A percentile compares a stretch with the other conserved stretches of the same genome.
phyloP scores from a whole-genome alignment of 1,140 invertebrate species.

The Acyrthosiphon pisum region DNA sequence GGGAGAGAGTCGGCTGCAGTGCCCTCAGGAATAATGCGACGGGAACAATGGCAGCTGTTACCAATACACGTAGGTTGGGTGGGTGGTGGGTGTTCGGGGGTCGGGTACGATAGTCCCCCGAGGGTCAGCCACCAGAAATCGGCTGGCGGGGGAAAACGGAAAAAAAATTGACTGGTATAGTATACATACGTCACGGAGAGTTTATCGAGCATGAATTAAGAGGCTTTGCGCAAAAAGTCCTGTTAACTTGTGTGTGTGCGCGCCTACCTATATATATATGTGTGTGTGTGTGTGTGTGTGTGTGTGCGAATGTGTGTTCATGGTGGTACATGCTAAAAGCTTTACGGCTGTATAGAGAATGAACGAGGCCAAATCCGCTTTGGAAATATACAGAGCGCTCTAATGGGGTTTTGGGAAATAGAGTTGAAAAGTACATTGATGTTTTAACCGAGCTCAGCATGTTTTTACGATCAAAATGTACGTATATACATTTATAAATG shows the following conservation, averaged over 20 bases:
- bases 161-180: constrained; percentile 47
- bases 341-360: constrained; percentile 14
- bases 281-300: neutral
- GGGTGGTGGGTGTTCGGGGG: neutral
- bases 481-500: neutral
- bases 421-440: constrained; percentile 53
- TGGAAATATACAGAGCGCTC: constrained; percentile 30
- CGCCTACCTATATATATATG: constrained; percentile 10
- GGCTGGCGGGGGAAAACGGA: neutral
- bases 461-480: constrained; percentile 23
- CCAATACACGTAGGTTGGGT: neutral
- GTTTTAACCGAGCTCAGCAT: constrained; percentile 37
- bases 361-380: constrained; percentile 53
- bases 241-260: constrained; percentile 12
- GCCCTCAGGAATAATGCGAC: constrained; percentile 51
- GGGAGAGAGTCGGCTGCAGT: neutral
- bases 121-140: constrained; percentile 52
- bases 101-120: constrained; percentile 30
- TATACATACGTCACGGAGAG: neutral
- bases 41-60: constrained; percentile 57
- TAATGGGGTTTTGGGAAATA: constrained; percentile 55
- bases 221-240: constrained; percentile 56
- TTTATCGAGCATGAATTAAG: constrained; percentile 56
- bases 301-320: neutral
- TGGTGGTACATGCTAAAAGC: constrained; percentile 44